These are phyloP conservation scores for Noctua fimbriata DNA, from an alignment of 2,888 invertebrate genomes.

Conservation along the genomic window DNA sequence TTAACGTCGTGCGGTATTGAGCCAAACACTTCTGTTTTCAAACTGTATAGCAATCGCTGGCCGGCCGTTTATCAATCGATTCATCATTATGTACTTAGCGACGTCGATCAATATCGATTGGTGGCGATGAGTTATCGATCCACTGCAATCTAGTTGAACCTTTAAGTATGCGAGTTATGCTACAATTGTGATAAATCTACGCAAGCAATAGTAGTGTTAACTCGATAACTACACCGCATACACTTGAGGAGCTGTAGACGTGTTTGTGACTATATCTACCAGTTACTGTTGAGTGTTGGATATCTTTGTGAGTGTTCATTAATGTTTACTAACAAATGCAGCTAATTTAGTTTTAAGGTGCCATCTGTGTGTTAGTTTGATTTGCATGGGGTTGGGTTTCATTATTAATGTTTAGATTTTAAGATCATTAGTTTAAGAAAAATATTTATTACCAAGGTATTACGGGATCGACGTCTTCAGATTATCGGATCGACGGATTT, in stretches of 20 bases:
- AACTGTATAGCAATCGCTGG: background rate
- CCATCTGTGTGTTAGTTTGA: slow-evolving; percentile 49
- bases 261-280: slow-evolving; percentile 55
- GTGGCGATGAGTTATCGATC: slow-evolving; percentile 12
- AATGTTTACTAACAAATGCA: slow-evolving; percentile 35
- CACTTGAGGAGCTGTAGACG: slow-evolving; percentile 58
- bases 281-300: slow-evolving; percentile 50
- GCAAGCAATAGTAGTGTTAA: slow-evolving; percentile 15
- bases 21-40: background rate
- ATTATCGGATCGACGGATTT: background rate
- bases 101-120: background rate
- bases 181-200: slow-evolving; percentile 31
- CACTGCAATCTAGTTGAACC: slow-evolving; percentile 13
- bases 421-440: slow-evolving; percentile 39
- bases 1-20: background rate
- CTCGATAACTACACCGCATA: slow-evolving; percentile 37
- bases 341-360: slow-evolving; percentile 49
- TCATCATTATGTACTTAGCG: background rate
- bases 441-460: background rate
- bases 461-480: background rate
- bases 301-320: slow-evolving; percentile 37
- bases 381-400: slow-evolving; percentile 54
- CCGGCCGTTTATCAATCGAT: background rate
- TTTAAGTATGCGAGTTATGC: slow-evolving; percentile 27
- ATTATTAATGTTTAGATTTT: slow-evolving; percentile 46